Evolutionary conservation across 2,888 invertebrate species (phyloP), one percentile per base, ranked within the genome.

Genomic region (Epistrophe eligans): DNA sequence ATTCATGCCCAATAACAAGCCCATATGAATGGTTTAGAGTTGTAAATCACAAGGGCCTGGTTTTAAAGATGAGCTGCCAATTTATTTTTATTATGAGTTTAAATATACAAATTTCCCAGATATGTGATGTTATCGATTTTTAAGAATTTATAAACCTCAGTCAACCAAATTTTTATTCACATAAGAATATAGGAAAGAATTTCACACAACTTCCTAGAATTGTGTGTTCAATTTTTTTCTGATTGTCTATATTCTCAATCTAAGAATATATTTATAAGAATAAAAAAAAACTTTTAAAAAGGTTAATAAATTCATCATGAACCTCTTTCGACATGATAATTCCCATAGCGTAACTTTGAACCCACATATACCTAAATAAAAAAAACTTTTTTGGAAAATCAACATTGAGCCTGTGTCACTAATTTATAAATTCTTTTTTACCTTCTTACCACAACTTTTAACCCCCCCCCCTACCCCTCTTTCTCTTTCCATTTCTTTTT

Each of bases 371-470:
- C n/a, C n/a, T n/a, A n/a, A n/a, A 7, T 24, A 24, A 24, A 70
- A 55, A 13, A 6, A 55, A 55, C 55, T 24, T n/a, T 55, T 52
- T 52, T 52, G 15, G n/a, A n/a, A 55, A 70, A 52, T 70, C 55
- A 55, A 55, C 70, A 70, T 24, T 52, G 15, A 52, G 48, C 17
- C 67, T 52, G 38, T 67, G 67, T 70, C 70, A 70, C 55, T 38
- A 40, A 55, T 38, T 70, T 55, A 40, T 24, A 70, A 70, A 66
- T 48, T 48, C 17, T 11, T 17, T 43, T 66, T 17, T n/a, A 9
- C 38, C 35, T 60, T 38, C 24, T 45, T 3, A 17, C 10, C n/a
- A 17, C 48, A 17, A 17, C 7, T 52, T 52, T 24, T 52, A 7
- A 28, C 15, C 1, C 28, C 7, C 8, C 28, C 7, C 8, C 55